Evolutionary conservation across 2,888 invertebrate genomes (phyloP), one percentile per base, ranked within the genome.

Genomic region (Xylocampa areola): DNA sequence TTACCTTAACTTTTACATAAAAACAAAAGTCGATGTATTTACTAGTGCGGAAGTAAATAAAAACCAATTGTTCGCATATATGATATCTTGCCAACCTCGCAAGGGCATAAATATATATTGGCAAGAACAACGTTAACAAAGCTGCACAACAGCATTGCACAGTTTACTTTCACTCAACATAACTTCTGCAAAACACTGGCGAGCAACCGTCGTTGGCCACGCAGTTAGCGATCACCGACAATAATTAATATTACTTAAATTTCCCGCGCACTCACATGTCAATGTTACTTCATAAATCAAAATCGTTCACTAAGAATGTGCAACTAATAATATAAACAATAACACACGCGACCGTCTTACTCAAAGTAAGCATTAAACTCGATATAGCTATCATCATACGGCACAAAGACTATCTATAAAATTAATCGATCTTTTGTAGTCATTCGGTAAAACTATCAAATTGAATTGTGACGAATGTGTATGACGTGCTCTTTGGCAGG

Each of bases 221-320:
- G 29, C 37, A 49, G 55, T 33, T 32, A 45, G 47, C 53, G 30
- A 16, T 52, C 36, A 11, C 45, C 57, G 37, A n/a, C 57, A 61
- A 66, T n/a, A n/a, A n/a, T n/a, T n/a, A 77, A 76, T 55, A 76
- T 48, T 63, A 77, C 63, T 88, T 61, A 60, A 91, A 89, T 77
- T 86, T 89, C 89, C 88, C 92, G 91, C 91, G 85, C 80, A 70
- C 75, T 78, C 72, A 77, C 81, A 84, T 86, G 89, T 90, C 88
- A 91, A 85, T 85, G 85, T 89, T 88, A 86, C 68, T 76, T 66
- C 72, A 73, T 65, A 66, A 62, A 75, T 76, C 57, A 32, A 43
- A 68, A 72, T 52, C 55, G 63, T 64, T 64, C 40, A 57, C 14
- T 21, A 19, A 45, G 39, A 73, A 68, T 73, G 57, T 58, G 23